Percentiles rank a stretch among this genome's conserved stretches.
These are phyloP conservation scores for Choloepus didactylus DNA, from an alignment of 2,797 vertebrate genomes.

Conservation along the genomic window DNA sequence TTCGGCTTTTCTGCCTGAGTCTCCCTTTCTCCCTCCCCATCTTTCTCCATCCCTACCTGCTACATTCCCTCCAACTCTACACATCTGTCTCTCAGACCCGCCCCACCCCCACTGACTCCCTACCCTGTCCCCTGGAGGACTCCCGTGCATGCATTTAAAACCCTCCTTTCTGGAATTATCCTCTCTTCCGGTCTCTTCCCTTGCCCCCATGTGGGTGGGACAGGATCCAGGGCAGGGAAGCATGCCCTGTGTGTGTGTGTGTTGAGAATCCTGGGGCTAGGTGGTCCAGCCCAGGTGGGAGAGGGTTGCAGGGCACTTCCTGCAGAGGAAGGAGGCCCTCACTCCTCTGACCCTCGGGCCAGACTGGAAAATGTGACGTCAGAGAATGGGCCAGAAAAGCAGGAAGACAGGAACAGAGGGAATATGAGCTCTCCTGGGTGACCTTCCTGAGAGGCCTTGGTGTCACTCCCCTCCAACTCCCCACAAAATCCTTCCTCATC, in stretches of 20 bases:
- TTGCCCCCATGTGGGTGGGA: background rate
- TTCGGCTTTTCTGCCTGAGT: background rate
- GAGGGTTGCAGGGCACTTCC: constrained; percentile 73
- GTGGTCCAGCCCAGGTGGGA: constrained; percentile 68
- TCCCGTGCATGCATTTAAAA: background rate
- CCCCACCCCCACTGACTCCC: background rate
- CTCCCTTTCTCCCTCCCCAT: background rate
- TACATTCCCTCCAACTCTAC: background rate
- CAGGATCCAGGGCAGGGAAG: background rate
- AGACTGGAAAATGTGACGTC: constrained; percentile 83
- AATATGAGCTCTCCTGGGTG: constrained; percentile 68
- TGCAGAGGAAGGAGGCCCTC: constrained; percentile 68
- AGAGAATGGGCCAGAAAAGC: constrained; percentile 62
- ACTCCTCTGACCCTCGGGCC: background rate
- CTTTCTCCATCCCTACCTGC: background rate
- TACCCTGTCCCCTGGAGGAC: background rate
- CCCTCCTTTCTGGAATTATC: background rate
- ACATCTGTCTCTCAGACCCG: background rate
- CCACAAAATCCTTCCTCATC: background rate
- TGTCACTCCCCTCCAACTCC: background rate
- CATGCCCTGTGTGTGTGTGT: background rate
- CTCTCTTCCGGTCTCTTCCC: background rate
- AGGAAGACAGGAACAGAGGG: constrained; percentile 60
- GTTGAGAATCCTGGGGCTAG: constrained; percentile 13
- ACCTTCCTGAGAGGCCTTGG: background rate